phyloP scores from a whole-genome alignment of 2,113 vertebrate genomes.

The Poicephalus gulielmi region DNA sequence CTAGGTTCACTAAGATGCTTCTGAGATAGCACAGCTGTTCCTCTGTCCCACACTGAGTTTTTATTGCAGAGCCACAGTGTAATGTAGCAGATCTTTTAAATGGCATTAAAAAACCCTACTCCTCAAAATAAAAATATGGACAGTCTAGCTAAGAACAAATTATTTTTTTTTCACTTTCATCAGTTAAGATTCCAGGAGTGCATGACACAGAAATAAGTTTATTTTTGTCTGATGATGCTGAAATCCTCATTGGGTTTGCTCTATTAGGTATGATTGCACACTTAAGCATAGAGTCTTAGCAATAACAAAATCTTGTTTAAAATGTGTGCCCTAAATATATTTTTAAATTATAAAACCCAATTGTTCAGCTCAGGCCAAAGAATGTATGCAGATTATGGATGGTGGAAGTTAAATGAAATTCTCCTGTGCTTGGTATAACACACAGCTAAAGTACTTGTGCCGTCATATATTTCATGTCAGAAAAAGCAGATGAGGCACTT shows the following conservation, averaged over 20 bases:
- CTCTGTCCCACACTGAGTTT: conserved; percentile 32
- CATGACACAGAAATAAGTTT: background rate
- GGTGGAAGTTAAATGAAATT: background rate
- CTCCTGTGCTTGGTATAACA: background rate
- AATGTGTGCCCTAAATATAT: background rate
- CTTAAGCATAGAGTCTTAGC: background rate
- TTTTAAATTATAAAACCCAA: background rate
- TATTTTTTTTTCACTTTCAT: background rate
- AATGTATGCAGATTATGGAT: background rate
- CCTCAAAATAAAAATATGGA: conserved; percentile 7
- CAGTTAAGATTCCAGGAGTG: background rate
- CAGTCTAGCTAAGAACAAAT: background rate
- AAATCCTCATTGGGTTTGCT: background rate
- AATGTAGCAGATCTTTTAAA: conserved; percentile 39
- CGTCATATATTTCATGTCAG: background rate
- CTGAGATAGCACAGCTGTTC: conserved; percentile 52
- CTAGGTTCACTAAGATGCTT: conserved; percentile 15
- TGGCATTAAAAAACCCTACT: background rate
- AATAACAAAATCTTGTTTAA: background rate
- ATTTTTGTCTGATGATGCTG: background rate
- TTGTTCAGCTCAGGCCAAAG: background rate
- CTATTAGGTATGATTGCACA: background rate
- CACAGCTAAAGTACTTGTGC: background rate
- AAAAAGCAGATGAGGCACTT: background rate
- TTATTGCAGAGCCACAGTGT: conserved; percentile 27